Percentiles rank a stretch among this genome's conserved stretches.
Evolutionary conservation across 2,888 invertebrate species (phyloP).

Genomic region (Athetis lepigone): DNA sequence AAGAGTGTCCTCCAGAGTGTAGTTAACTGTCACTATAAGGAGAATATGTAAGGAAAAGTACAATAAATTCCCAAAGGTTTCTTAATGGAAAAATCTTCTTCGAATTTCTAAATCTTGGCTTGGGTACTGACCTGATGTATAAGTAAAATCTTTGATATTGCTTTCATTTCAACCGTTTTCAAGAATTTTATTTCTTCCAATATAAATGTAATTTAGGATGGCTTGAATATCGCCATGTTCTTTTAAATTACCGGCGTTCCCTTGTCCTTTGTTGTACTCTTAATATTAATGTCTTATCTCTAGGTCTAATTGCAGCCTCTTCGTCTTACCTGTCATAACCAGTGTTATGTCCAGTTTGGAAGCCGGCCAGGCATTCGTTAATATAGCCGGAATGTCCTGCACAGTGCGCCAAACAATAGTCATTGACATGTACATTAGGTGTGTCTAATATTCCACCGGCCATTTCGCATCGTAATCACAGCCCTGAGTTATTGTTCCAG

Average conservation of each 20-base stretch:
- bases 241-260: background rate
- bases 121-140: background rate
- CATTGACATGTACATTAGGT: conserved; percentile 48
- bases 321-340: conserved; percentile 39
- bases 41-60: conserved; percentile 34
- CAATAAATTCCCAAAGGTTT: conserved; percentile 26
- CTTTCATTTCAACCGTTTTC: no score
- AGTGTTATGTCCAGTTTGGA: conserved; percentile 56
- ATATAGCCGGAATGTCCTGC: conserved; percentile 59
- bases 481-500: conserved; percentile 51
- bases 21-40: conserved; percentile 54
- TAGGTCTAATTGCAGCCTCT: conserved; percentile 27
- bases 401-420: conserved; percentile 56
- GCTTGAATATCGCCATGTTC: background rate
- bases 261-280: background rate
- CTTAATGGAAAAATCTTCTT: conserved; percentile 19
- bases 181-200: background rate
- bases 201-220: background rate
- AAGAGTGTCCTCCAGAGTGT: conserved; percentile 40
- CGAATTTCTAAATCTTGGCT: background rate
- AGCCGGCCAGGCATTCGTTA: conserved; percentile 66
- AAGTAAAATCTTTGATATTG: background rate
- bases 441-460: conserved; percentile 46
- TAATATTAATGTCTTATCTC: conserved; percentile 18
- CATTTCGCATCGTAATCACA: conserved; percentile 56